Evolutionary conservation across 1,140 invertebrate species (phyloP), one percentile per base, ranked within the genome.

Genomic region (Homarus americanus): DNA sequence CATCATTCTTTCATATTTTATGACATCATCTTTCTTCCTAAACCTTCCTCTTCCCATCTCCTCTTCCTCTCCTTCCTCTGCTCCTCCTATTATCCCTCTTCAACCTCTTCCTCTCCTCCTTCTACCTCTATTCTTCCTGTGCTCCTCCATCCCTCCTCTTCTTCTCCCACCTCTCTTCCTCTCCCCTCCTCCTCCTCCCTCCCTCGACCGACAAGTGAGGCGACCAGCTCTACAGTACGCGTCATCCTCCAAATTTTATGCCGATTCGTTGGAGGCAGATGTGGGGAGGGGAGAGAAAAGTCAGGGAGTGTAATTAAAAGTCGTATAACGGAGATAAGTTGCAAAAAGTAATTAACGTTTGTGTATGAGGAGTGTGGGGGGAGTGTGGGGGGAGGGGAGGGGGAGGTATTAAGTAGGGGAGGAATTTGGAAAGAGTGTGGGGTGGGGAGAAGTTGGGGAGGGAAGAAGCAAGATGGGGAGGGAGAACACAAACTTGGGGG

Each of bases 341-440:
- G 69, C 83, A 85, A 85, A 85, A 85, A 85, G 83, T 85, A 85
- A 85, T 85, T 85, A 85, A 85, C 83, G 83, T 73, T 28, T 75
- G 72, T 85, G 72, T 85, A 85, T 85, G 83, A 85, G 83, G 44
- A 75, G 38, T 72, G 32, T 24, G 66, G 10, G 41, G 36, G 72
- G 10, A 15, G 84, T 3, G 73, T 7, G 84, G 17, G 41, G 32
- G 58, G 66, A 15, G 24, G 36, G 73, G 28, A 12, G 38, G 66
- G 36, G 66, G 32, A 34, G 12, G 10, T 36, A 9, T 12, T 12
- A 78, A 10, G 20, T 20, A 78, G n/a, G 34, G 0, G 49, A 15
- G 49, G 49, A 24, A 15, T 78, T 36, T 75, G 34, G 1, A 12
- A 10, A 12, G 73, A 34, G 38, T 4, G 72, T 32, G 10, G 38